A percentile compares a stretch with the other conserved stretches of the same genome.
These are phyloP conservation scores for Eumacrocentrus americanus DNA, from an alignment of 2,888 invertebrate genomes.

Conservation along the genomic window DNA sequence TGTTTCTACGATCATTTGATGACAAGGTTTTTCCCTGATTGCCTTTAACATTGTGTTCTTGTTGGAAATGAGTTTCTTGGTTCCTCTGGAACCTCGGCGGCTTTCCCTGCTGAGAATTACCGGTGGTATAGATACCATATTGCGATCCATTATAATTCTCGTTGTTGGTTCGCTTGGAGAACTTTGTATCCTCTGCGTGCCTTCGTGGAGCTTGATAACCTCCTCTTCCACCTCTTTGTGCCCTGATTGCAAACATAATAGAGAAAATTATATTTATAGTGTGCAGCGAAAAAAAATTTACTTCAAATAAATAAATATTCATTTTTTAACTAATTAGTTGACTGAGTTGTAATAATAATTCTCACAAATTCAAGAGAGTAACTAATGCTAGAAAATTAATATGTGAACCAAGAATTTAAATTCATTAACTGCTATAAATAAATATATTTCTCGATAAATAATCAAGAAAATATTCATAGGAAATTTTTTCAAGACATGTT, in stretches of 20 bases:
- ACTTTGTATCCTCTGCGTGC: slow-evolving; percentile 46
- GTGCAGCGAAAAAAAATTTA: slow-evolving; percentile 1
- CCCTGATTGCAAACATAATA: slow-evolving; percentile 42
- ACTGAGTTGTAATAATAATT: no score
- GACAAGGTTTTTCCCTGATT: slow-evolving; percentile 41
- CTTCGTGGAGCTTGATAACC: slow-evolving; percentile 52
- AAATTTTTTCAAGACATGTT: no score
- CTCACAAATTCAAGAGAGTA: no score
- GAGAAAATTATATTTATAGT: background rate
- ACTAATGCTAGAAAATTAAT: no score
- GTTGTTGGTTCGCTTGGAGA: slow-evolving; percentile 44
- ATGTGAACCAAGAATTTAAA: no score
- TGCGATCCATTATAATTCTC: slow-evolving; percentile 33
- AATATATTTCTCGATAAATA: no score
- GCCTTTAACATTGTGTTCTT: slow-evolving; percentile 27
- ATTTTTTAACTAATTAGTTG: no score
- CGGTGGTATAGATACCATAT: slow-evolving; percentile 40
- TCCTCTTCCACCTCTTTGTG: slow-evolving; percentile 47
- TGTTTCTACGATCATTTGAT: slow-evolving; percentile 45
- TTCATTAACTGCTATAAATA: no score
- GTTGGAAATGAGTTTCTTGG: slow-evolving; percentile 47
- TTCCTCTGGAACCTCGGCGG: slow-evolving; percentile 71
- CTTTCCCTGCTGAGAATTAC: slow-evolving; percentile 56
- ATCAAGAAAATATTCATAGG: no score
- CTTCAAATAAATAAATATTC: no score